These are phyloP conservation scores for Chironomus tentans DNA, from an alignment of 2,888 invertebrate genomes.

Conservation along the genomic window DNA sequence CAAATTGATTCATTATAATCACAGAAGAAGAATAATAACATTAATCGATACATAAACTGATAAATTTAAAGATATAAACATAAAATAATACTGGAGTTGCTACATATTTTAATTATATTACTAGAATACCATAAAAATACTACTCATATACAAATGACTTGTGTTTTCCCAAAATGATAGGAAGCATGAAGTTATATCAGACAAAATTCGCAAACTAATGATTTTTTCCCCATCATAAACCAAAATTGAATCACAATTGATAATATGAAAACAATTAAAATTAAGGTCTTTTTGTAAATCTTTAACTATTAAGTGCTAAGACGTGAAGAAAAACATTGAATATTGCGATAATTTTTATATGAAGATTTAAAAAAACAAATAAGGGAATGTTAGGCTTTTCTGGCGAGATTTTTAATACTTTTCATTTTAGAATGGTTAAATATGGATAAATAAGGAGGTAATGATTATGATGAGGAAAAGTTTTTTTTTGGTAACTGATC, in stretches of 20 bases:
- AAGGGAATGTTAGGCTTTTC: background rate
- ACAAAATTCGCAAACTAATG: too few species aligned
- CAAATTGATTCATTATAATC: background rate
- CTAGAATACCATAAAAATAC: background rate
- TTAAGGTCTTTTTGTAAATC: slow-evolving; percentile 1
- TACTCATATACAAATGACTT: background rate
- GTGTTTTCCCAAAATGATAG: background rate
- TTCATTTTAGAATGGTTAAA: background rate
- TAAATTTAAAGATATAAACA: background rate
- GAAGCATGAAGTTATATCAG: background rate
- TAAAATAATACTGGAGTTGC: background rate
- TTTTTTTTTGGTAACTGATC: background rate
- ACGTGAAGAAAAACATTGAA: slow-evolving; percentile 4
- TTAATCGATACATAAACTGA: background rate
- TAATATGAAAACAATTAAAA: background rate
- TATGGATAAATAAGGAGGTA: background rate
- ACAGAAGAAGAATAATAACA: background rate
- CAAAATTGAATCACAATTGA: background rate
- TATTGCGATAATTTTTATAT: slow-evolving; percentile 22
- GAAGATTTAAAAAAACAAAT: background rate
- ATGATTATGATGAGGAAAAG: background rate
- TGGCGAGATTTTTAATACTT: background rate
- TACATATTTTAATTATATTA: background rate
- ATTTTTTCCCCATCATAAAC: background rate
- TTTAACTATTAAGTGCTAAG: background rate